Base-by-base conservation (phyloP, 1,140 invertebrate species). In the Hyphantria cunea region DNA sequence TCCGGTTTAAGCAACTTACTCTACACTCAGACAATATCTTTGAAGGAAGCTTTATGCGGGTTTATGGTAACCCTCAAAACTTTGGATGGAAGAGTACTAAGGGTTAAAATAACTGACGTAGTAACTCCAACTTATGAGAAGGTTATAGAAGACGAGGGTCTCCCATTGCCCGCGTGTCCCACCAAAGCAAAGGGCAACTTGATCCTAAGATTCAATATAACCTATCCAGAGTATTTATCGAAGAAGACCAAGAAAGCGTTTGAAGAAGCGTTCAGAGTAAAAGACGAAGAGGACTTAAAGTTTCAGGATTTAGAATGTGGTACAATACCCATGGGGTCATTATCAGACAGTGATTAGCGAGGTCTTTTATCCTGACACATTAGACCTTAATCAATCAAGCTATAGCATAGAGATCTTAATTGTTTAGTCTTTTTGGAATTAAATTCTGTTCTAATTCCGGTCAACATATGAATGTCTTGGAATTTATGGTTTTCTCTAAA, bases 1-100 rank as follows among this genome's bases (percentile, higher is more conserved):
- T 94, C 95, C 47, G 95, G 94, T 0, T 88, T 93, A 0, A 89
- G 86, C 74, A 94, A 98, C 90, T 91, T 97, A 13, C 77, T 94
- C 12, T 94, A 93, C 78, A 89, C 86, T 1, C 84, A 91, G 44
- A 75, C 87, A 9, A 92, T 96, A 12, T 91, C 92, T 44, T 74
- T 96, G 44, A 85, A 93, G 65, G 93, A 96, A 70, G 94, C 95
- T 0, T 84, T 96, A 34, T 92, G 92, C 32, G 95, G 95, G 6
- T 92, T 93, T 0, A 91, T 86, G 9, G 86, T 96, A 41, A 93
- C 89, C 9, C 80, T 96, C 1, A 84, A 88, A 41, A 96, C 95
- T 0, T 85, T 96, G 50, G 95, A 96, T 72, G 92, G 93, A 10
- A 92, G 95, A 66, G 90, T 86, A 59, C 82, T 96, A 34, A 92